phyloP scores from a whole-genome alignment of 1,140 invertebrate genomes.

The Catajapyx aquilonaris region DNA sequence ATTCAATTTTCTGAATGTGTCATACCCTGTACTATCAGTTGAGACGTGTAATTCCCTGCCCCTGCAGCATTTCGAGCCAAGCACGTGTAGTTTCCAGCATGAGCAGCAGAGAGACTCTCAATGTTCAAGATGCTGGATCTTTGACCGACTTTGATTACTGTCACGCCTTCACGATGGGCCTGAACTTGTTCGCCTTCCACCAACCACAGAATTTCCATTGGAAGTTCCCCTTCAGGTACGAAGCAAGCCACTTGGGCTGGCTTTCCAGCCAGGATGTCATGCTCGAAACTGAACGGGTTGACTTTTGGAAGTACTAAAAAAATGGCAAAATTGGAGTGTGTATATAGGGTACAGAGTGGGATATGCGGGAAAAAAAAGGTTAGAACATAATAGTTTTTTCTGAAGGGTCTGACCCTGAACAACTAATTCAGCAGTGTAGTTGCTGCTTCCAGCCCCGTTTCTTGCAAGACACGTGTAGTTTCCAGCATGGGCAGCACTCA shows the following conservation, averaged over 20 bases:
- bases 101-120: constrained; percentile 27
- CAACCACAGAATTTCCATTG: constrained; percentile 17
- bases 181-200: constrained; percentile 29
- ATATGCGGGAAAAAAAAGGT: too few relatives aligned
- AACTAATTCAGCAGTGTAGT: constrained; percentile 14
- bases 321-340: too few relatives aligned
- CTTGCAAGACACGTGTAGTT: constrained; percentile 41
- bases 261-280: constrained; percentile 33
- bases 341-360: too few relatives aligned
- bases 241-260: constrained; percentile 36
- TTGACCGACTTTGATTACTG: constrained; percentile 5
- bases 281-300: constrained; percentile 26
- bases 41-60: constrained; percentile 24
- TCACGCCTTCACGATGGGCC: constrained; percentile 5
- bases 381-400: background rate
- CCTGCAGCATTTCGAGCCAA: constrained; percentile 22
- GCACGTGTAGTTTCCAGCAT: constrained; percentile 24
- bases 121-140: constrained; percentile 26
- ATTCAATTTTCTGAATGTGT: too few relatives aligned
- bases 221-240: constrained; percentile 41
- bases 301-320: constrained; percentile 36
- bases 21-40: constrained; percentile 27
- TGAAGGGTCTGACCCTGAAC: constrained; percentile 13
- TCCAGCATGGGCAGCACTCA: constrained; percentile 44
- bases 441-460: constrained; percentile 13